Evolutionary conservation across 2,113 vertebrate species (phyloP), one percentile per base, ranked within the genome.

Genomic region (Paralichthys olivaceus): DNA sequence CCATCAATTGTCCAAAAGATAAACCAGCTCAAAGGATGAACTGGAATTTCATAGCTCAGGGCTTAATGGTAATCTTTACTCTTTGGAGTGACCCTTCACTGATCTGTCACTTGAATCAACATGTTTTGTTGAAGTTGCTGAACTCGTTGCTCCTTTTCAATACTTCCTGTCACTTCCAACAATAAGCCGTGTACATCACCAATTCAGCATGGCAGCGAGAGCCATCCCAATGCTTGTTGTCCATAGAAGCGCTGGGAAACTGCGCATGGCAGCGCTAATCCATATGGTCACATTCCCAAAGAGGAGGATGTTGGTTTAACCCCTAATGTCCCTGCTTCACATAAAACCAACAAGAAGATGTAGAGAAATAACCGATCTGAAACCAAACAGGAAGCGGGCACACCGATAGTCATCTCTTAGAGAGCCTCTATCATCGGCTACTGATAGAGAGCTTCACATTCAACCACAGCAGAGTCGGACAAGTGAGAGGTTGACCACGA

Each of bases 241-340:
- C 75, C 57, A 64, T 75, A 69, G 43, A 55, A 72, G 66, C 3
- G 26, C 83, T 74, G 86, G 83, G 84, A 86, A 85, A 75, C 66
- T 29, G 58, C 32, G 62, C 45, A 60, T 72, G 69, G 34, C 23
- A 61, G 34, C 34, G 2, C 69, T 87, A 91, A 86, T 85, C 84
- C 83, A 66, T 74, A 58, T 8, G 72, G 80, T 76, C 81, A 59
- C 79, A 76, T 87, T 85, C 86, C 73, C 74, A 57, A 43, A 77
- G 62, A 78, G 71, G 74, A 49, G 89, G 84, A 90, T 84, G 91
- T 92, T 93, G 88, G 6, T 87, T 84, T 83, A 92, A 90, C 83
- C 82, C 66, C 66, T 80, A 84, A 81, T 87, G 69, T 54, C 74
- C 80, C 28, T 5, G 62, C 75, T 53, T 74, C 15, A 63, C 49